phyloP scores from a whole-genome alignment of 1,140 invertebrate species.

The Panagrolaimus sp. region DNA sequence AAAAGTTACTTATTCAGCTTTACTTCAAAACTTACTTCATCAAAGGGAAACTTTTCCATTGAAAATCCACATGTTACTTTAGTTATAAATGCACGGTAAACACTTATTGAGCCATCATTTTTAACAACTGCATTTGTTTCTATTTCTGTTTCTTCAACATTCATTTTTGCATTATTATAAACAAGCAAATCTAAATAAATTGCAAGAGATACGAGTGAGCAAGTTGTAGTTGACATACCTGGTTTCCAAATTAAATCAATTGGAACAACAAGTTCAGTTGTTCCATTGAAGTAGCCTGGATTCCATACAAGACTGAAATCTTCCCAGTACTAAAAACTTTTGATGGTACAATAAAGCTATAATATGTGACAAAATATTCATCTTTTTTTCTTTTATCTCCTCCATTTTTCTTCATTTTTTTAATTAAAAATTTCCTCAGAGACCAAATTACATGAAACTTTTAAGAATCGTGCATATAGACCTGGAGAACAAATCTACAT shows the following conservation, averaged over 20 bases:
- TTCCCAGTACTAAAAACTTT: conserved; percentile 19
- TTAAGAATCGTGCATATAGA: too few species aligned
- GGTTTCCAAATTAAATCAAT: conserved; percentile 46
- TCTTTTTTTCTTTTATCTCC: too few species aligned
- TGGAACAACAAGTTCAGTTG: conserved; percentile 37
- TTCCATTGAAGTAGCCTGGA: conserved; percentile 37
- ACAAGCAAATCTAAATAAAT: conserved; percentile 2
- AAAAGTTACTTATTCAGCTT: neutral
- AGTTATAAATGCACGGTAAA: conserved; percentile 53
- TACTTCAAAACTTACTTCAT: conserved; percentile 51
- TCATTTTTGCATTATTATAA: conserved; percentile 53
- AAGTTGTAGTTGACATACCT: too few species aligned
- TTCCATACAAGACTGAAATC: conserved; percentile 32
- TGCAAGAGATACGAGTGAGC: too few species aligned
- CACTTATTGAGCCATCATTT: conserved; percentile 45
- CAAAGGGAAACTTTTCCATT: conserved; percentile 49
- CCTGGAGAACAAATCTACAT: too few species aligned
- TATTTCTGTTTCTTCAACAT: conserved; percentile 53
- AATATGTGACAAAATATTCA: too few species aligned
- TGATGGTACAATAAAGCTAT: neutral
- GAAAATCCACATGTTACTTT: conserved; percentile 48
- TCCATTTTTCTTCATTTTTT: too few species aligned
- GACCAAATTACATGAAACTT: too few species aligned
- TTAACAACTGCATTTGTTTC: conserved; percentile 53
- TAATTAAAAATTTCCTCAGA: too few species aligned